A percentile compares a stretch with the other conserved stretches of the same genome.
These are phyloP conservation scores for Euwallacea similis DNA, from an alignment of 1,140 invertebrate genomes.

Conservation along the genomic window DNA sequence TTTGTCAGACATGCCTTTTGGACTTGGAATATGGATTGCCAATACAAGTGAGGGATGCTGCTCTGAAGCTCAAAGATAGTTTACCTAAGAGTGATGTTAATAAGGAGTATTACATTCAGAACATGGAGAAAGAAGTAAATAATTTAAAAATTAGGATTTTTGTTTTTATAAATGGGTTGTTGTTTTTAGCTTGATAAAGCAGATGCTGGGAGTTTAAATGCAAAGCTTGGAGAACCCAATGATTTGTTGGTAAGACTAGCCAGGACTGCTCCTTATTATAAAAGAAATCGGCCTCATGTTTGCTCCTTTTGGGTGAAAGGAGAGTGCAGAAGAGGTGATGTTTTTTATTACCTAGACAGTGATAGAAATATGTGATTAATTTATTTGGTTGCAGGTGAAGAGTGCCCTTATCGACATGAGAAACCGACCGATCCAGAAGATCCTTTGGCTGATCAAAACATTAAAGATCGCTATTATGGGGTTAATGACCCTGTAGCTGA, in stretches of 20 bases:
- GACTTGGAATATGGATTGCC: constrained; percentile 97
- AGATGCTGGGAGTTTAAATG: constrained; percentile 63
- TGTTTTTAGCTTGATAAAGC: constrained; percentile 51
- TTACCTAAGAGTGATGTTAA: constrained; percentile 97
- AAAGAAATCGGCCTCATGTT: constrained; percentile 97
- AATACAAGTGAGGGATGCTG: constrained; percentile 91
- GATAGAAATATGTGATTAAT: not conserved
- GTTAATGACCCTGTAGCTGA: constrained; percentile 99
- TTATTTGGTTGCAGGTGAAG: constrained; percentile 67
- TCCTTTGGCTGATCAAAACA: constrained; percentile 98
- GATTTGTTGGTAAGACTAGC: constrained; percentile 94
- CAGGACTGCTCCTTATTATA: constrained; percentile 97
- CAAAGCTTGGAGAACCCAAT: constrained; percentile 76
- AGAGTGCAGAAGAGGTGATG: constrained; percentile 85
- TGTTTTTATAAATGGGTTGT: constrained; percentile 3
- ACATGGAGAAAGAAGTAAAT: constrained; percentile 79
- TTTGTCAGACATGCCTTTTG: constrained; percentile 98
- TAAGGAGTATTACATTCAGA: constrained; percentile 98
- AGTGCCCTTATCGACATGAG: constrained; percentile 98
- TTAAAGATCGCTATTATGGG: constrained; percentile 98
- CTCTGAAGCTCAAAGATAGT: constrained; percentile 92
- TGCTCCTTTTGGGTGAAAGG: constrained; percentile 99
- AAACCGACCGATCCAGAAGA: constrained; percentile 99
- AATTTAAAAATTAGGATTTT: not conserved
- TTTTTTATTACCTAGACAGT: not conserved